phyloP scores from a whole-genome alignment of 2,113 vertebrate species.

The Crotalus helleri region DNA sequence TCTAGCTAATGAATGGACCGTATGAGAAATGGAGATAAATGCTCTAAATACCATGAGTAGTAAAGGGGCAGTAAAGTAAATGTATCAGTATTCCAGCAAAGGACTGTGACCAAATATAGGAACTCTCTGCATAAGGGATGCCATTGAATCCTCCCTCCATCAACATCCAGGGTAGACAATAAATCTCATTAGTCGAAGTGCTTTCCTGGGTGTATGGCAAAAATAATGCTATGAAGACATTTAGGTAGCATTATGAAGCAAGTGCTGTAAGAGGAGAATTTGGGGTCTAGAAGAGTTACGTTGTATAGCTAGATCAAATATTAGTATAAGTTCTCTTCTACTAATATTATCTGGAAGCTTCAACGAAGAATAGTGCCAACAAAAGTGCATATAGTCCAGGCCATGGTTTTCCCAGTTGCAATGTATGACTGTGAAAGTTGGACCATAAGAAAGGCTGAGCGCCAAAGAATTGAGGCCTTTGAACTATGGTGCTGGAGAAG shows the following conservation, averaged over 20 bases:
- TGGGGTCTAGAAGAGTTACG: not conserved
- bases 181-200: not conserved
- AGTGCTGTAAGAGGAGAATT: not conserved
- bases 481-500: too few relatives aligned
- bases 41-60: not conserved
- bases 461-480: too few relatives aligned
- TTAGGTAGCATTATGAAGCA: not conserved
- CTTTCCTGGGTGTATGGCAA: not conserved
- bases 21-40: not conserved
- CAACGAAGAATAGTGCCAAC: not conserved
- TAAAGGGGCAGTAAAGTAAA: not conserved
- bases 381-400: too few relatives aligned
- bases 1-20: not conserved
- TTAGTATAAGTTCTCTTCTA: not conserved
- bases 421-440: too few relatives aligned
- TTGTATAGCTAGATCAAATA: not conserved
- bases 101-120: not conserved
- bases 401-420: too few relatives aligned
- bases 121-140: not conserved
- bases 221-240: not conserved
- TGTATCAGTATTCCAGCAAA: not conserved
- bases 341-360: not conserved
- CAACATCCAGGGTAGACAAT: not conserved
- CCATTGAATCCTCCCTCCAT: not conserved
- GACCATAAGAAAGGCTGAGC: too few relatives aligned